phyloP scores from a whole-genome alignment of 2,888 invertebrate genomes.

The Prosapia bicincta region DNA sequence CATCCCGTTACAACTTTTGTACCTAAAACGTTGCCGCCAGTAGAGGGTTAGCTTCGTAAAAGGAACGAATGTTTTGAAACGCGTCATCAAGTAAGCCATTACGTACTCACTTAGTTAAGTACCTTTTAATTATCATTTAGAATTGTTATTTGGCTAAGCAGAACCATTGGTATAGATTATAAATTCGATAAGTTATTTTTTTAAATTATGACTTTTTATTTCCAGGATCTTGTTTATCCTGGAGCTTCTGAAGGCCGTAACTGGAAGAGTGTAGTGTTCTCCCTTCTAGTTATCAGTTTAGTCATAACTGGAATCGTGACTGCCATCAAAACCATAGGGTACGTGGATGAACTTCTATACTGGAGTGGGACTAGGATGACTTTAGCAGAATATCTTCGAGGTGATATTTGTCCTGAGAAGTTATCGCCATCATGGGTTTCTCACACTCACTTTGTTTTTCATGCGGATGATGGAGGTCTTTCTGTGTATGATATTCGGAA shows the following conservation, averaged over 20 bases:
- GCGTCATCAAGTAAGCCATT: no score
- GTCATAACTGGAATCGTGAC: constrained; percentile 86
- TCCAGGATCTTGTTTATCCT: constrained; percentile 71
- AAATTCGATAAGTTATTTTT: no score
- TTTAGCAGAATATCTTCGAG: constrained; percentile 76
- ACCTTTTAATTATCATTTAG: no score
- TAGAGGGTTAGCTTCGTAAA: no score
- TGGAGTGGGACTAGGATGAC: constrained; percentile 86
- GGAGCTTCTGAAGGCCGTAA: constrained; percentile 74
- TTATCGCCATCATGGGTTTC: constrained; percentile 80
- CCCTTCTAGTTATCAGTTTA: constrained; percentile 79
- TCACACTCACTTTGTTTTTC: constrained; percentile 78
- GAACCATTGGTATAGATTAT: no score
- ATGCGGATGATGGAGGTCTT: constrained; percentile 80
- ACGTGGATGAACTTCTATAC: constrained; percentile 84
- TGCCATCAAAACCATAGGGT: constrained; percentile 84
- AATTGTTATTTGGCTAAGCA: no score
- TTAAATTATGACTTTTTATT: no score
- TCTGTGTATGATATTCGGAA: constrained; percentile 74
- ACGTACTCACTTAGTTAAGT: no score
- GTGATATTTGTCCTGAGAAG: constrained; percentile 66
- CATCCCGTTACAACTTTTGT: no score
- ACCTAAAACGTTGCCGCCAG: no score
- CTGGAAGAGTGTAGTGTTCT: constrained; percentile 85
- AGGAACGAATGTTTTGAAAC: no score